phyloP scores from a whole-genome alignment of 2,888 invertebrate species.

The Nephrocerus scutellatus region DNA sequence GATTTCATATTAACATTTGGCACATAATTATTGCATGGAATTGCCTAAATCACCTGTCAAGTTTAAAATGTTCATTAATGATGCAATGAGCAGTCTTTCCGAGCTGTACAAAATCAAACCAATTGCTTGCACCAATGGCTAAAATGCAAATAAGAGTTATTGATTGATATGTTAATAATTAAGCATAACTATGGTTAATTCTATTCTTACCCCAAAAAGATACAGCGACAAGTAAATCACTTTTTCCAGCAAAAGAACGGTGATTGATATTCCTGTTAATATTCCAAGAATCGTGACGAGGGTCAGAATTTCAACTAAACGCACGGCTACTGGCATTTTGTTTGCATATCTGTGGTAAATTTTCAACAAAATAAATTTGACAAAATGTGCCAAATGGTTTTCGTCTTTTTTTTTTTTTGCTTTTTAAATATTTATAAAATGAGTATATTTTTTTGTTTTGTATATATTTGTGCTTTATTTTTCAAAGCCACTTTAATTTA shows the following conservation, averaged over 20 bases:
- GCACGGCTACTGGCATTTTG: slow-evolving; percentile 32
- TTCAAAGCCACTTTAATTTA: too few relatives aligned
- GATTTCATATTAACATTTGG: too few relatives aligned
- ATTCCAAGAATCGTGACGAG: slow-evolving; percentile 29
- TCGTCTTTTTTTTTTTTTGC: too few relatives aligned
- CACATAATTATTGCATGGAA: slow-evolving; percentile 10
- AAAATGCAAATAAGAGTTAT: slow-evolving; percentile 5
- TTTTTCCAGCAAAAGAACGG: slow-evolving; percentile 28
- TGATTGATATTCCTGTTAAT: slow-evolving; percentile 27
- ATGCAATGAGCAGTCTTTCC: slow-evolving; percentile 23
- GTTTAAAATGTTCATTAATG: slow-evolving; percentile 22
- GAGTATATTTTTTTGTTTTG: too few relatives aligned
- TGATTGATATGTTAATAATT: neutral
- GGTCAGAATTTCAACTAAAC: slow-evolving; percentile 29
- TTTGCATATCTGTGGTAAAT: too few relatives aligned
- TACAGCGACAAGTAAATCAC: slow-evolving; percentile 24
- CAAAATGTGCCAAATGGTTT: too few relatives aligned
- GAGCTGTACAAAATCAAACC: slow-evolving; percentile 20
- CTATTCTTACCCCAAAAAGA: slow-evolving; percentile 25
- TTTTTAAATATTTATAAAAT: too few relatives aligned
- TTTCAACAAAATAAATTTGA: too few relatives aligned
- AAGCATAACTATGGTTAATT: neutral
- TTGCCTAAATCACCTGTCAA: slow-evolving; percentile 19
- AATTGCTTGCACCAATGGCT: slow-evolving; percentile 23
- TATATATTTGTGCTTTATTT: too few relatives aligned